These are phyloP conservation scores for Pterostichus niger DNA, from an alignment of 2,888 invertebrate species.

Conservation along the genomic window DNA sequence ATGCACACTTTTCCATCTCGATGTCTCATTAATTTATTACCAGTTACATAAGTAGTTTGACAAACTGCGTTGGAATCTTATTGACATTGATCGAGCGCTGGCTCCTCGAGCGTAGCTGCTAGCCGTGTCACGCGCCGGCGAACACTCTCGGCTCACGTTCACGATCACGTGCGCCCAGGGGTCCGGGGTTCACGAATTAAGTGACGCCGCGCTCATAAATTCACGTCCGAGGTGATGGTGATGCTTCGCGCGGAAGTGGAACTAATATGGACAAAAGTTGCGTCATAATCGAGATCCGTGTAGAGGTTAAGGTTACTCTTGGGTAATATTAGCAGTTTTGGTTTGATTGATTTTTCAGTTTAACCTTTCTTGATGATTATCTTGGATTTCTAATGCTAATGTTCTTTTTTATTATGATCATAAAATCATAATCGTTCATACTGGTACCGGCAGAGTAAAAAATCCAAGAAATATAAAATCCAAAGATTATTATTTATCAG, in stretches of 20 bases:
- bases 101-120: neutral
- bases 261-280: constrained; percentile 30
- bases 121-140: constrained; percentile 1
- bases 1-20: constrained; percentile 12
- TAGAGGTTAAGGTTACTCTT: neutral
- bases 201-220: constrained; percentile 36
- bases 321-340: neutral
- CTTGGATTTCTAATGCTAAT: no score
- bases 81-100: constrained; percentile 48
- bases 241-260: constrained; percentile 35
- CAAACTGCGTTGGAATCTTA: constrained; percentile 33
- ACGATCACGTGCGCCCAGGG: constrained; percentile 3
- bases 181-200: constrained; percentile 29
- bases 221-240: constrained; percentile 2
- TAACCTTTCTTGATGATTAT: neutral
- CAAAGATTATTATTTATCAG: no score
- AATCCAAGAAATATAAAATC: no score
- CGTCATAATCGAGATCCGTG: constrained; percentile 12
- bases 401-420: no score
- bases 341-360: constrained; percentile 6
- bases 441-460: no score
- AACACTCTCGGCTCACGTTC: neutral
- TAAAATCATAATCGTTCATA: no score
- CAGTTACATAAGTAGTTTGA: constrained; percentile 49
- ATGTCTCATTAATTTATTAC: constrained; percentile 48